Evolutionary conservation across 2,797 vertebrate species (phyloP), one percentile per base, ranked within the genome.

Genomic region (Poeciliopsis turneri): DNA sequence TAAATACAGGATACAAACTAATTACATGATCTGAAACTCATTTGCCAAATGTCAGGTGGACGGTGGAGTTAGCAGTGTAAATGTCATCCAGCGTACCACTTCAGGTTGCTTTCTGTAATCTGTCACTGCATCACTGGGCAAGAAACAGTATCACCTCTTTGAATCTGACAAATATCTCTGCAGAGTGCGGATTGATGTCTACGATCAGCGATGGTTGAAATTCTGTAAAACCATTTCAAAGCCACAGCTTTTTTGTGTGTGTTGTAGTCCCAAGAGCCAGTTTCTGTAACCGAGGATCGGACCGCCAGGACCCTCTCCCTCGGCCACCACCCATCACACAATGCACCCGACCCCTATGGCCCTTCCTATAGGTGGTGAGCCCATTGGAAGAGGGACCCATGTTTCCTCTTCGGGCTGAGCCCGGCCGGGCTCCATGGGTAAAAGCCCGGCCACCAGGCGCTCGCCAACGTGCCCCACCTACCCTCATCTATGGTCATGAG

Each of bases 41-140:
- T 91, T 88, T 89, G 72, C 80, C 76, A 89, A 93, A 92, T 92
- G 91, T 92, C 91, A 91, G 74, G 66, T 70, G 57, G 82, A 71
- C 59, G 45, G 39, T 78, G 78, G 70, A 75, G 77, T 77, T 78
- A 70, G 75, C 41, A 0, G 64, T 33, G 18, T 64, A 89, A 93
- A 92, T 92, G 86, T 90, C 81, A 92, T 76, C 79, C 69, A 43
- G 5, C 3, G 7, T 16, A 64, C 77, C 72, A 72, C 74, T 66
- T 78, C 64, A 39, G 71, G 77, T 78, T 76, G 51, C 73, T 13
- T 30, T 16, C 49, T 11, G 49, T 73, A 43, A 76, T 43, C 69
- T 51, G 57, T 87, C 51, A 70, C 25, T 53, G 1, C 64, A 18
- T 3, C 1, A 1, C 41, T 59, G 75, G 64, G 25, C 10, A 45